Evolutionary conservation across 2,888 invertebrate genomes (phyloP), one percentile per base, ranked within the genome.

Genomic region (Tipula vernalis): DNA sequence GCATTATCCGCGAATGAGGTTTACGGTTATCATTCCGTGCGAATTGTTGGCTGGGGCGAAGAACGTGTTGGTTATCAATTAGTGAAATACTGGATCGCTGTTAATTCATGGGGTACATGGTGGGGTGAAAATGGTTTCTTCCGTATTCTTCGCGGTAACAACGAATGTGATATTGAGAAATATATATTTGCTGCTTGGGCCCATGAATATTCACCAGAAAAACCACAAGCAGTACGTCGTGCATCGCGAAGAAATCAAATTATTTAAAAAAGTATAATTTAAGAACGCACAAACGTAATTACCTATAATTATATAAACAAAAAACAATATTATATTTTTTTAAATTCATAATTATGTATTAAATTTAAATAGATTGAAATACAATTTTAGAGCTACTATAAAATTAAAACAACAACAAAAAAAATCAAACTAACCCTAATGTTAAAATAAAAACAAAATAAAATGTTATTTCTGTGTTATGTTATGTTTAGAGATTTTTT

Each of bases 41-140:
- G 97, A 89, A 94, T 99, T 88, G 92, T 98, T 1, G 98, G 99
- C 28, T 98, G 98, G 98, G 98, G 98, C 6, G 96, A 96, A 90
- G 95, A 96, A 89, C 91, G 91, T 84, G 71, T 71, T 10, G 90
- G 91, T 86, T 90, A 89, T 71, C 94, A 95, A 18, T 92, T 93
- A 1, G 92, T 94, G 83, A 97, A 96, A 91, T 98, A 95, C 90
- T 98, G 98, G 98, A 93, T 96, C 90, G 97, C 96, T 83, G 97
- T 97, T 85, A 99, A 99, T 92, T 98, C 98, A 44, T 99, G 99
- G 99, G 98, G 99, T 8, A 89, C 91, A 0, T 92, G 94, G 88
- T 99, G 98, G 98, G 99, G 98, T 10, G 98, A 98, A 90, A 92
- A 94, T 88, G 99, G 99, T 0, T 96, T 95, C 90, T 98, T 99